Evolutionary conservation across 2,797 vertebrate genomes (phyloP).

Genomic region (Sandelia bainsii): DNA sequence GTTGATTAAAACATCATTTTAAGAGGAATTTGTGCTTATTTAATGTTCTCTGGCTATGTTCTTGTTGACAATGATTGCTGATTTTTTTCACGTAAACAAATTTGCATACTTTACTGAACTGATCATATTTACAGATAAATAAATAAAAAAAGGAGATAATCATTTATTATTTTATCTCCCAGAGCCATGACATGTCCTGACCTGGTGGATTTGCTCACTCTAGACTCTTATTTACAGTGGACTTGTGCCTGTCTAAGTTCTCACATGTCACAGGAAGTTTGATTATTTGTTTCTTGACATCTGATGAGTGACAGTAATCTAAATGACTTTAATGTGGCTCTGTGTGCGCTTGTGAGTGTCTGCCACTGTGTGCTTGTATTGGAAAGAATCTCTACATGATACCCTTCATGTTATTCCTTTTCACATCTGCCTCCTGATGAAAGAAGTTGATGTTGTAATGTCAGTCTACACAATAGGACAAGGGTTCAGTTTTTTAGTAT

Average conservation of each 20-base stretch:
- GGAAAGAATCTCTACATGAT: conserved; percentile 26
- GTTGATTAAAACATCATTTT: background rate
- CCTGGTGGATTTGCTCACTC: background rate
- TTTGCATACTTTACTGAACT: no score
- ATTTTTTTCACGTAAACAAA: no score
- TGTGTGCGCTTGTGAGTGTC: conserved; percentile 22
- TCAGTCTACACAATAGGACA: background rate
- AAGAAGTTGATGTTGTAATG: conserved; percentile 6
- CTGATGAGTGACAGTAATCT: conserved; percentile 9
- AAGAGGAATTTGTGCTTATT: conserved; percentile 4
- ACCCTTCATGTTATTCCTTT: conserved; percentile 34
- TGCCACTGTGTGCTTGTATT: conserved; percentile 21
- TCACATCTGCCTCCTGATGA: conserved; percentile 36
- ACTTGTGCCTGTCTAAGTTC: conserved; percentile 3
- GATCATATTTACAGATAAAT: no score
- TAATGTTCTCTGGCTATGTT: background rate
- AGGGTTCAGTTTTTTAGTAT: conserved; percentile 3
- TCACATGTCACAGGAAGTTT: conserved; percentile 12
- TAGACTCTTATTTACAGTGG: background rate
- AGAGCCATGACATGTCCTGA: background rate
- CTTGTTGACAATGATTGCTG: no score
- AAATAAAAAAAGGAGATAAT: no score
- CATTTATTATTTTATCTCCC: background rate
- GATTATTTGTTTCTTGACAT: conserved; percentile 21
- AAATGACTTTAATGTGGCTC: conserved; percentile 15